Base-by-base conservation (phyloP, 2,113 vertebrate species). In the Scalopus aquaticus region DNA sequence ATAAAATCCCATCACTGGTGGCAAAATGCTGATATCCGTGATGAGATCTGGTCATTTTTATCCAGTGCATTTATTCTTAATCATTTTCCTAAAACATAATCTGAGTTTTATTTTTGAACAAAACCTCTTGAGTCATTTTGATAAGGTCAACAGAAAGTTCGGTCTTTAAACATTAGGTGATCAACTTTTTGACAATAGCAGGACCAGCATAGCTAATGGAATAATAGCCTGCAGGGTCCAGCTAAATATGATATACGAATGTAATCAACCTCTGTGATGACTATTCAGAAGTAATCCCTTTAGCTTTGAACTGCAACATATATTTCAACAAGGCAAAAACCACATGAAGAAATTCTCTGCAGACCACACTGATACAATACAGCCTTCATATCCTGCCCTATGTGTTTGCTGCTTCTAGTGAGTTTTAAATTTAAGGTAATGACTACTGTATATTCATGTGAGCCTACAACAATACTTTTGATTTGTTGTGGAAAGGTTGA, bases 181-280 rank as follows among this genome's bases (percentile, higher is more conserved):
- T 99, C 99, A 99, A 98, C 98, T 98, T 98, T 98, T 98, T 98
- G 98, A 98, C 98, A 98, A 95, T 98, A 80, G 97, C 97, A 92
- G 94, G 95, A 98, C 98, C 98, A 98, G 98, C 98, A 97, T 98
- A 98, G 98, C 98, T 99, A 98, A 99, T 99, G 99, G 98, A 98
- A 98, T 98, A 99, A 99, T 98, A 99, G 99, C 99, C 99, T 98
- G 98, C 98, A 99, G 99, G 98, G 98, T 98, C 98, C 98, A 96
- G 98, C 98, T 99, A 98, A 99, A 99, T 96, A 96, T 99, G 99
- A 99, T 98, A 99, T 98, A 99, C 97, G 98, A 98, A 98, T 97
- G 98, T 99, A 99, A 99, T 99, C 99, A 99, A 98, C 98, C 98
- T 99, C 99, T 97, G 97, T 98, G 98, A 99, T 99, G 99, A 98